phyloP scores from a whole-genome alignment of 2,113 vertebrate genomes.

The Malurus elegans region DNA sequence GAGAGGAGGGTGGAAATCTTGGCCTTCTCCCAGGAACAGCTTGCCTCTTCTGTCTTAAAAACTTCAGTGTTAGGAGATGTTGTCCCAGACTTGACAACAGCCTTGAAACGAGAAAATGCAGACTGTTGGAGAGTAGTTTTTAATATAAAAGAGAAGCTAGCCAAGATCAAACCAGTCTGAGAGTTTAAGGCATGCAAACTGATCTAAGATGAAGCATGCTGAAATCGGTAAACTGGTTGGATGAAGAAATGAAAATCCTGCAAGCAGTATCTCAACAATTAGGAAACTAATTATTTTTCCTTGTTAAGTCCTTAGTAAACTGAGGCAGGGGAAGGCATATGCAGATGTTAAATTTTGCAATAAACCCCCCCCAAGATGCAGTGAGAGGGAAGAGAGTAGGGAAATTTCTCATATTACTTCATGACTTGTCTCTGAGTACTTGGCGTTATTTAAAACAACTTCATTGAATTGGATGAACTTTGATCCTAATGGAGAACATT shows the following conservation, averaged over 20 bases:
- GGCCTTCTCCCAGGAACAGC: neutral
- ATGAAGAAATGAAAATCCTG: neutral
- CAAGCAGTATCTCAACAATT: neutral
- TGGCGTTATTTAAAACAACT: constrained; percentile 3
- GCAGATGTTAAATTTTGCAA: neutral
- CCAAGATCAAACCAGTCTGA: neutral
- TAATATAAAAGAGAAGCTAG: neutral
- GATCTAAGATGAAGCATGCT: neutral
- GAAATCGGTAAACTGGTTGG: neutral
- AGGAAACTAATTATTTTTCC: neutral
- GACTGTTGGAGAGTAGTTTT: neutral
- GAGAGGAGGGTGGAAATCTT: neutral
- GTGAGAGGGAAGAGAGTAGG: neutral
- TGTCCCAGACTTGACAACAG: neutral
- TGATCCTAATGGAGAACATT: constrained; percentile 43
- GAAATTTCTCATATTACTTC: constrained; percentile 9
- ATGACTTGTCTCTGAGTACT: constrained; percentile 9
- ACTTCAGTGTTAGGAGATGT: neutral
- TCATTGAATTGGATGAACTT: constrained; percentile 8
- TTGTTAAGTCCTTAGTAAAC: neutral
- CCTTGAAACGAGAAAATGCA: neutral
- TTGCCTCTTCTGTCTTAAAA: neutral
- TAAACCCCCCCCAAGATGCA: neutral
- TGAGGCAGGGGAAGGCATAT: neutral
- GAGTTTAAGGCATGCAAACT: neutral